Evolutionary conservation across 2,888 invertebrate genomes (phyloP), one percentile per base, ranked within the genome.

Genomic region (Seira sanloemensis): DNA sequence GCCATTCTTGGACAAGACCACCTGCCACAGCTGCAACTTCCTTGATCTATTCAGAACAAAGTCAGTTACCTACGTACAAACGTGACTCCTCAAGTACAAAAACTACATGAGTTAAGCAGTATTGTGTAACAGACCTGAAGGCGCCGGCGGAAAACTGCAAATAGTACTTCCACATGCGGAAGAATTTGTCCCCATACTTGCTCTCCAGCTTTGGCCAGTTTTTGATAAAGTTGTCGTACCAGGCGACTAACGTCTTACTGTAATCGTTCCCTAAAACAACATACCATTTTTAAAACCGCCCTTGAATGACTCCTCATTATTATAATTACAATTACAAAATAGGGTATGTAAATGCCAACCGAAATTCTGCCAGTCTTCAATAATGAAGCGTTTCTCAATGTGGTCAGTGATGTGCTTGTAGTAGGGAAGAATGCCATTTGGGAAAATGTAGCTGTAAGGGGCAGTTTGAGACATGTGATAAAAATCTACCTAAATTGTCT

Each of bases 341-440:
- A n/a, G n/a, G n/a, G n/a, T 67, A 27, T 7, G n/a, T n/a, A n/a
- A n/a, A n/a, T n/a, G n/a, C n/a, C n/a, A n/a, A n/a, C 37, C 37
- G 67, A 89, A 86, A 46, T 88, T 88, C 46, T 89, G 88, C 88
- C 88, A 88, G 54, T 88, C 88, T 46, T 89, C 88, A 12, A 89
- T 37, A 19, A 86, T 73, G 66, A 88, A 89, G 12, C 73, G 66
- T 16, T 73, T 75, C 25, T 88, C 85, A 18, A 80, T 78, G 23
- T 76, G 46, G 23, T 85, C 73, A 0, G 84, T 74, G 26, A 89
- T 88, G n/a, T 88, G 84, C 26, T 86, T 71, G 69, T 86, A 73
- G 25, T 86, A 86, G 1, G 89, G 89, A 18, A 86, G 78, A n/a
- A 81, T 78, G 21, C 62, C 84, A 71, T 86, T 87, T 2, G 87